Conservation (phyloP, 2,888 invertebrate genomes). For the Epiblema foenella region DNA sequence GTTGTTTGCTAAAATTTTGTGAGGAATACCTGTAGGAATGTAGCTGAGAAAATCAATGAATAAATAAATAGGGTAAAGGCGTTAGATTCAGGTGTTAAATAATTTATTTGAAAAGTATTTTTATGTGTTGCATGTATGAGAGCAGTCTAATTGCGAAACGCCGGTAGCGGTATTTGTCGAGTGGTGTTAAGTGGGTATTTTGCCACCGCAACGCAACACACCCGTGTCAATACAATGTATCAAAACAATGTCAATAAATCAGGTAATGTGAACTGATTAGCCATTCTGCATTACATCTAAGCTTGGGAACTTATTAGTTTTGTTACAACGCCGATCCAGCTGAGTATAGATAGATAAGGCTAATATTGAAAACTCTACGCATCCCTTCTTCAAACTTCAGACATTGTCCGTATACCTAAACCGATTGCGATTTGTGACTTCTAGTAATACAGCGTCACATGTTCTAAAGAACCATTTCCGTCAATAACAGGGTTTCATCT, state of each 20-base stretch:
- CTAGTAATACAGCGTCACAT: conserved; percentile 3
- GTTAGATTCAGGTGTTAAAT: too few relatives aligned
- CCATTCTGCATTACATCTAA: not conserved
- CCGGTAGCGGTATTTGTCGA: not conserved
- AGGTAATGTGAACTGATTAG: not conserved
- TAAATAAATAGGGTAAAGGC: too few relatives aligned
- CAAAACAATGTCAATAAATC: not conserved
- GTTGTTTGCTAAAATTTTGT: not conserved
- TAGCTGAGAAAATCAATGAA: too few relatives aligned
- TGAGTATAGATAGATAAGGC: too few relatives aligned
- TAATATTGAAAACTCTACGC: not conserved
- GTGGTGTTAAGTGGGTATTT: not conserved
- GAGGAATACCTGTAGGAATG: not conserved
- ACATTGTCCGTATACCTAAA: not conserved
- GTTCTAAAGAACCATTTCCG: conserved; percentile 23
- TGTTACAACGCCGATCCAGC: too few relatives aligned
- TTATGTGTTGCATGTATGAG: not conserved
- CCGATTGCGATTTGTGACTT: not conserved
- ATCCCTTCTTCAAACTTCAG: not conserved
- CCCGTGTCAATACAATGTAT: not conserved
- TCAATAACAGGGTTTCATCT: conserved; percentile 24
- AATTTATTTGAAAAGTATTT: not conserved
- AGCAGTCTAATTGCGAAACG: not conserved
- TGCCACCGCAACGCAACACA: too few relatives aligned
- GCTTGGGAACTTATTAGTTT: not conserved